Evolutionary conservation across 2,797 vertebrate species (phyloP).

Genomic region (Scomberomorus guttatus): DNA sequence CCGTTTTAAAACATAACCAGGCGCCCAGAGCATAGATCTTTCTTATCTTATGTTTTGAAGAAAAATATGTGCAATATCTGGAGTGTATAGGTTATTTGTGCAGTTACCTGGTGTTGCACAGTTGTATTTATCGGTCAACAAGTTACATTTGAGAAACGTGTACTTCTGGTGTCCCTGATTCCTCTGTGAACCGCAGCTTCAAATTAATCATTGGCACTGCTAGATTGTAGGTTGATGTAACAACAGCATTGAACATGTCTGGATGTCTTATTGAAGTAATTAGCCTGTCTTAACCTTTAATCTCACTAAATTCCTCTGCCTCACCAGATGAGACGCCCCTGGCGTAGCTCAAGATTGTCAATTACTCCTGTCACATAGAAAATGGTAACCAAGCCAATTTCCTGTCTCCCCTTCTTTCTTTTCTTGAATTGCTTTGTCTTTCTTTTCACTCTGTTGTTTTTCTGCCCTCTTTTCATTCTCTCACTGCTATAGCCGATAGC

Average conservation of each 20-base stretch:
- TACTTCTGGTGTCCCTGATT: constrained; percentile 13
- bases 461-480: constrained; percentile 48
- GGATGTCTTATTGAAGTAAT: constrained; percentile 79
- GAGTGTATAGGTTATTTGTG: background rate
- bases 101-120: background rate
- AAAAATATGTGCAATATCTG: background rate
- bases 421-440: constrained; percentile 57
- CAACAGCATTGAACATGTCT: constrained; percentile 58
- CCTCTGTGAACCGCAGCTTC: constrained; percentile 39
- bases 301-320: constrained; percentile 70
- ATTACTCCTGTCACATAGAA: constrained; percentile 83
- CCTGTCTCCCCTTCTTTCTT: constrained; percentile 37
- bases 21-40: too few species aligned
- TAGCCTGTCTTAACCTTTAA: constrained; percentile 80
- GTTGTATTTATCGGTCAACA: constrained; percentile 40
- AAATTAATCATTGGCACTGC: constrained; percentile 37
- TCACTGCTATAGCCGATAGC: constrained; percentile 37
- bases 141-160: constrained; percentile 29
- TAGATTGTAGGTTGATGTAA: constrained; percentile 59
- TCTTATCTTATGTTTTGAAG: too few species aligned
- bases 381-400: constrained; percentile 69
- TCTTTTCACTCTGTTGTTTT: constrained; percentile 53
- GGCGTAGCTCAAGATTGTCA: constrained; percentile 73
- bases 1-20: too few species aligned
- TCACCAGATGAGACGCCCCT: constrained; percentile 60